Conservation (phyloP, 2,888 invertebrate species). For the Leptopilina syphax region DNA sequence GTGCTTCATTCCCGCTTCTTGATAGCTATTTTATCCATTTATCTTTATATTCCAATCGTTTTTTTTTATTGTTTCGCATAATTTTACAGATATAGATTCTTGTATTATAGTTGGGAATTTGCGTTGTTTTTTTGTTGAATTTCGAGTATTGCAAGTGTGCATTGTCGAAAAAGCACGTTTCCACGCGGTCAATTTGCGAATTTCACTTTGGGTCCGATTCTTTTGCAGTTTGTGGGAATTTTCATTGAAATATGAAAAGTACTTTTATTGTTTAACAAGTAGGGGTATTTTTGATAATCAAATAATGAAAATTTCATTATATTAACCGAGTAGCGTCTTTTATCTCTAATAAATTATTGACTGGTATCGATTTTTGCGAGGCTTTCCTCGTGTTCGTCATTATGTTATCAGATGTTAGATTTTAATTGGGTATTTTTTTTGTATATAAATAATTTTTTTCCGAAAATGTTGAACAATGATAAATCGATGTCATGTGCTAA, state of each 20-base stretch:
- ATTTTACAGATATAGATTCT: neutral
- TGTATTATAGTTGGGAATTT: neutral
- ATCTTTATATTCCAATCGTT: neutral
- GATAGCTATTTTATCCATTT: neutral
- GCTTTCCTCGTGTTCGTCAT: constrained; percentile 53
- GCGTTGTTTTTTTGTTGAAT: constrained; percentile 4
- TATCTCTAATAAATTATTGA: constrained; percentile 4
- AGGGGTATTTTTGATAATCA: too few species aligned
- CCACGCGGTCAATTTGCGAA: constrained; percentile 31
- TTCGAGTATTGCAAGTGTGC: neutral
- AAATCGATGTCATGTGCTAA: constrained; percentile 29
- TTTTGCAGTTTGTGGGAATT: neutral
- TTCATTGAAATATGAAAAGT: too few species aligned
- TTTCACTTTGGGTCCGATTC: neutral
- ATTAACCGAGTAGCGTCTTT: neutral
- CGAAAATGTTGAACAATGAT: constrained; percentile 16
- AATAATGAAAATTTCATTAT: too few species aligned
- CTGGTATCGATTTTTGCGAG: constrained; percentile 23
- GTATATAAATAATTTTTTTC: neutral
- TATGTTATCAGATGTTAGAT: constrained; percentile 3
- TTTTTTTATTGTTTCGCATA: neutral
- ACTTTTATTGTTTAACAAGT: too few species aligned
- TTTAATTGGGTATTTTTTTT: constrained; percentile 8
- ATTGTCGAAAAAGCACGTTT: constrained; percentile 11
- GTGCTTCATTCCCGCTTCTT: constrained; percentile 50